Evolutionary conservation across 2,113 vertebrate species (phyloP), one percentile per base, ranked within the genome.

Genomic region (Mola mola): DNA sequence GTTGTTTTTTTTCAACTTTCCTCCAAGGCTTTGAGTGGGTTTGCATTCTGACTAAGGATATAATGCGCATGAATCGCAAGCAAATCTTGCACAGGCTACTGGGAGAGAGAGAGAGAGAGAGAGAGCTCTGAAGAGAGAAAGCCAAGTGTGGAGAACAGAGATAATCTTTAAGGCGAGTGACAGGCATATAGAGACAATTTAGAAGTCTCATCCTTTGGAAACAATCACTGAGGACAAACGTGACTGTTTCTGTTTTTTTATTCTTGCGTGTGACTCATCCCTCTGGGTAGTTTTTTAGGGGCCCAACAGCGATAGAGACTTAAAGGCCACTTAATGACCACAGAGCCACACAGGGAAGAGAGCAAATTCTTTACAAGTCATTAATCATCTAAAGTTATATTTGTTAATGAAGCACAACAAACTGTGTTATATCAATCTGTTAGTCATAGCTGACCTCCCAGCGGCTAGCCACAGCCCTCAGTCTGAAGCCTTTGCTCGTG

Each of bases 391-490:
- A 10, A 10, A 34, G 33, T 13, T 15, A 13, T 34, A 34, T 34
- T 34, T 34, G 15, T 60, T n/a, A 66, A 43, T 21, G 72, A 86
- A 88, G 83, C 87, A 86, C 87, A 87, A 86, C 17, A 13, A 75
- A 63, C 51, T 49, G 68, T 31, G 53, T 71, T 44, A 75, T 19
- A 24, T 56, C 12, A 66, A 80, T 60, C 47, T 62, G 46, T 72
- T 29, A 65, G 52, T 64, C 53, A 74, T 44, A 51, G 63, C 58
- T 24, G 63, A 77, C 60, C 53, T 79, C 44, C 37, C 52, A 63
- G 38, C 4, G 19, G 67, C 65, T n/a, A n/a, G n/a, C n/a, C n/a
- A n/a, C n/a, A n/a, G n/a, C n/a, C n/a, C n/a, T n/a, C n/a, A n/a
- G n/a, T n/a, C n/a, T 63, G 46, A 59, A 66, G 60, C 34, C 50